These are phyloP conservation scores for Glaucopsyche alexis DNA, from an alignment of 2,888 invertebrate species.

Conservation along the genomic window DNA sequence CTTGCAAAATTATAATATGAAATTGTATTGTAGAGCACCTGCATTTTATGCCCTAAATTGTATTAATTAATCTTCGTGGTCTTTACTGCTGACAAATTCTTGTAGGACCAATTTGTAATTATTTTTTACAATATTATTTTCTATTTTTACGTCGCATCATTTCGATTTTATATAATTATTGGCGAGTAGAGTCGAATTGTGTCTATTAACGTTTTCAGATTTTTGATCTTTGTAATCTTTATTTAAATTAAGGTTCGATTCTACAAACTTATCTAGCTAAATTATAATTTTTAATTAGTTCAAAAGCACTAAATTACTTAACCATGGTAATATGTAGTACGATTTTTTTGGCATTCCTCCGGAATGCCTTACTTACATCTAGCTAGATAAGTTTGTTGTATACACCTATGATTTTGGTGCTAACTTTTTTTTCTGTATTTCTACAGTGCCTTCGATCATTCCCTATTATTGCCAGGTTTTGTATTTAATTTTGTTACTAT, in stretches of 20 bases:
- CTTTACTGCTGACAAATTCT: constrained; percentile 31
- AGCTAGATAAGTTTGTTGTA: not conserved
- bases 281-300: not conserved
- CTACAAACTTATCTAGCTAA: not conserved
- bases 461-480: constrained; percentile 35
- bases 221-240: not conserved
- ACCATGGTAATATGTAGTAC: not conserved
- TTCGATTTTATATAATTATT: not conserved
- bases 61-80: constrained; percentile 13
- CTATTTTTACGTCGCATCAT: not conserved
- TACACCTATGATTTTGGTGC: constrained; percentile 31
- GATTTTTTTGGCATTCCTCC: not conserved
- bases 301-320: not conserved
- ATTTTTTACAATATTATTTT: constrained; percentile 9
- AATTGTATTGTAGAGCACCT: not conserved
- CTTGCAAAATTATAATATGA: not conserved
- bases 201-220: not conserved
- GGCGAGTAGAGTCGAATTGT: not conserved
- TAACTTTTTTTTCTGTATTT: constrained; percentile 34
- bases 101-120: constrained; percentile 44
- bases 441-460: constrained; percentile 48
- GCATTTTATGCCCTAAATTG: not conserved
- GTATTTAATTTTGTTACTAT: constrained; percentile 33
- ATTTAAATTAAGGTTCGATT: not conserved
- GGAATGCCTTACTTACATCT: not conserved